phyloP scores from a whole-genome alignment of 2,797 vertebrate species.

The Siniperca undulata region DNA sequence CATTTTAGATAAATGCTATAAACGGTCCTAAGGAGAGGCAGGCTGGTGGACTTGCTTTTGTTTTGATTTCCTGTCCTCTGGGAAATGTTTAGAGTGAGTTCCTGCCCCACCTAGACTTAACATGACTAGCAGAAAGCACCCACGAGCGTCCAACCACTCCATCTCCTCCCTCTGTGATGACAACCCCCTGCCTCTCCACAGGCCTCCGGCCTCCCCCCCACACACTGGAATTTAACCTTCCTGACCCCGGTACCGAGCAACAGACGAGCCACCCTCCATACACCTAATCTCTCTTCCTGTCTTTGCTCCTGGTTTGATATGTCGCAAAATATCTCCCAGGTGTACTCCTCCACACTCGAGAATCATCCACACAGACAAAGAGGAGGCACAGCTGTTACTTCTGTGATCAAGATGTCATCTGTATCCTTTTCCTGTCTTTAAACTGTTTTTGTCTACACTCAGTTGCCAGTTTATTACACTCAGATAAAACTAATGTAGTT shows the following conservation, averaged over 20 bases:
- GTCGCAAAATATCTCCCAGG: constrained; percentile 60
- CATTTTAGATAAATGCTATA: constrained; percentile 37
- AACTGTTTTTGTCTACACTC: background rate
- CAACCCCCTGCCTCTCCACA: constrained; percentile 69
- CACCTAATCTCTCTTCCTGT: constrained; percentile 55
- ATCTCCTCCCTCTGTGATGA: constrained; percentile 72
- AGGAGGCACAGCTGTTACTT: constrained; percentile 63
- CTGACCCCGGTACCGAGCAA: constrained; percentile 69
- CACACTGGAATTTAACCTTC: constrained; percentile 81
- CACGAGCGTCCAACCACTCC: constrained; percentile 48
- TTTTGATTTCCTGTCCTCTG: constrained; percentile 79
- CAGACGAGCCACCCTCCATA: constrained; percentile 50
- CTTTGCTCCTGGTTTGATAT: constrained; percentile 56
- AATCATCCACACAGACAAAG: constrained; percentile 53
- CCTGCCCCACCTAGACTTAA: constrained; percentile 79
- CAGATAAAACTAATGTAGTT: background rate
- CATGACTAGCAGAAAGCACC: constrained; percentile 62
- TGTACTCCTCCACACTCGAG: constrained; percentile 26
- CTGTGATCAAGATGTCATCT: constrained; percentile 16
- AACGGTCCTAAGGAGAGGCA: constrained; percentile 33
- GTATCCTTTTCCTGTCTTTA: constrained; percentile 28
- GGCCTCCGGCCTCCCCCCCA: constrained; percentile 56
- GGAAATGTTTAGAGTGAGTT: constrained; percentile 76
- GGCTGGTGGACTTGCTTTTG: constrained; percentile 64
- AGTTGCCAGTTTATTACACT: background rate